Conservation (phyloP, 2,888 invertebrate genomes). For the Tipula confusa region DNA sequence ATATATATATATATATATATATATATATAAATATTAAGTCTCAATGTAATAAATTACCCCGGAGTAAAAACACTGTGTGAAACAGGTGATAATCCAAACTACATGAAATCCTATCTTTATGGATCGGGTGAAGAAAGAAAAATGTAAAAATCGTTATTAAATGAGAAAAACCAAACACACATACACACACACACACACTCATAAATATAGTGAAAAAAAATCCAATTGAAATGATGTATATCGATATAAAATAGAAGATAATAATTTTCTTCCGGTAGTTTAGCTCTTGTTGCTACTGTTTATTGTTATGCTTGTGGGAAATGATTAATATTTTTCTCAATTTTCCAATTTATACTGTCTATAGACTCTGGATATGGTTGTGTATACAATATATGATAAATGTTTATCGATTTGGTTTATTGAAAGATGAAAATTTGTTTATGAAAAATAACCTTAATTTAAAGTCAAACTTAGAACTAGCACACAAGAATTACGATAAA, state of each 20-base stretch:
- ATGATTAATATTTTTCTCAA: constrained; percentile 12
- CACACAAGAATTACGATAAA: no score
- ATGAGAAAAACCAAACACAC: neutral
- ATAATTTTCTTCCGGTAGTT: constrained; percentile 25
- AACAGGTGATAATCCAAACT: constrained; percentile 8
- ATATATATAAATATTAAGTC: no score
- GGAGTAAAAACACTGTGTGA: neutral
- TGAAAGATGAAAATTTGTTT: neutral
- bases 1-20: no score
- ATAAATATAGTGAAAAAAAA: no score
- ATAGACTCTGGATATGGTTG: no score
- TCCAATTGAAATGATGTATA: constrained; percentile 25
- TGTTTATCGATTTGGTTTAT: constrained; percentile 12
- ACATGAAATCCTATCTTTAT: neutral
- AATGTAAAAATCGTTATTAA: neutral
- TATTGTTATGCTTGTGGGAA: constrained; percentile 20
- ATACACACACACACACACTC: no score
- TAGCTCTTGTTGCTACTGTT: constrained; percentile 25
- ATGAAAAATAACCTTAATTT: neutral
- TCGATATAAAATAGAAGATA: neutral
- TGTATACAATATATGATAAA: neutral
- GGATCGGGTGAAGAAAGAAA: neutral
- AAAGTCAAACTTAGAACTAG: neutral
- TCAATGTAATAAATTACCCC: neutral
- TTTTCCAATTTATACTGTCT: neutral